Conservation (phyloP, 2,113 vertebrate species). For the Dolichotis patagonum region DNA sequence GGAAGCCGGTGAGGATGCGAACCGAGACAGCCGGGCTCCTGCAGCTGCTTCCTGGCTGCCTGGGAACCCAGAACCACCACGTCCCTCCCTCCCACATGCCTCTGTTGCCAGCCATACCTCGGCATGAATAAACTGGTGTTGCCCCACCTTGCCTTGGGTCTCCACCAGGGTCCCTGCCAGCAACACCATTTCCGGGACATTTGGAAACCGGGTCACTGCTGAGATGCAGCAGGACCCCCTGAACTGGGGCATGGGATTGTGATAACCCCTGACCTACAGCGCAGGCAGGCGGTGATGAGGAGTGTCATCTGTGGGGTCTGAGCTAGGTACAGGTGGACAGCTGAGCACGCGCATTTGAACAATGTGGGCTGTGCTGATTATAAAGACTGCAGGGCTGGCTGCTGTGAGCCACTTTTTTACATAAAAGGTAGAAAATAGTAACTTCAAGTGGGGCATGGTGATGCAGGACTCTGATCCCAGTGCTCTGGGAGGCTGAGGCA, state of each 20-base stretch:
- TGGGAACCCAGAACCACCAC: neutral
- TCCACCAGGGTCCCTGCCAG: too few species aligned
- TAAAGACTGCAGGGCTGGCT: neutral
- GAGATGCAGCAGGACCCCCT: neutral
- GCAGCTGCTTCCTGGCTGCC: neutral
- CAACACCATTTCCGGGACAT: too few species aligned
- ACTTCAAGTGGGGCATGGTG: neutral
- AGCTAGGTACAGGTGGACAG: rapidly evolving
- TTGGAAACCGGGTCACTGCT: neutral
- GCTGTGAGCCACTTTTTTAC: neutral
- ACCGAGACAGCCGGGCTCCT: neutral
- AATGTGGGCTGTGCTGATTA: rapidly evolving
- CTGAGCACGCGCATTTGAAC: neutral
- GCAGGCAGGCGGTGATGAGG: neutral
- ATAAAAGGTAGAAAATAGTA: neutral
- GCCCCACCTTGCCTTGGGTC: neutral
- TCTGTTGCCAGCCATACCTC: neutral
- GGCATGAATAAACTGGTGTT: neutral
- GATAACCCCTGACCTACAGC: neutral
- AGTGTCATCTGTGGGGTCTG: too few species aligned
- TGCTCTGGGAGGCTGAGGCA: neutral
- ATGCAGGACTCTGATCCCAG: neutral
- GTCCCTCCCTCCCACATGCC: neutral
- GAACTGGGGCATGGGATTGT: rapidly evolving
- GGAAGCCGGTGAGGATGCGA: neutral